Conservation (phyloP, 2,888 invertebrate species). For the Hyposoter dolosus region DNA sequence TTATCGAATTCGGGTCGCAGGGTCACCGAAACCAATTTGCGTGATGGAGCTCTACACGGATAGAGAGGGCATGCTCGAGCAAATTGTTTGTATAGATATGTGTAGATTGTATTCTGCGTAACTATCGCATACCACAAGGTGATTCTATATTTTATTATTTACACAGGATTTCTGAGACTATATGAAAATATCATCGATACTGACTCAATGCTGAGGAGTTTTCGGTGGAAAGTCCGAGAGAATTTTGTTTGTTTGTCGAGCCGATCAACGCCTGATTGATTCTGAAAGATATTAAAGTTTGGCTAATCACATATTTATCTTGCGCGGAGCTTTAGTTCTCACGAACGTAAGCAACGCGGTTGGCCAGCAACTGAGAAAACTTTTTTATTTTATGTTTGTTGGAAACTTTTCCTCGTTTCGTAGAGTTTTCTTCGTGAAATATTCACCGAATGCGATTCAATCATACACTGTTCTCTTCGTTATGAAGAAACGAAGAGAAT, state of each 20-base stretch:
- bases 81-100: not conserved
- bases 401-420: not conserved
- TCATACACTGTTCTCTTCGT: not conserved
- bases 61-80: not conserved
- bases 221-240: not conserved
- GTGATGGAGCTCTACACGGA: not conserved
- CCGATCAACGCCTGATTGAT: not conserved
- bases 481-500: not conserved
- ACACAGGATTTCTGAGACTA: not conserved
- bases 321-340: not conserved
- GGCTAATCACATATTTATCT: not conserved
- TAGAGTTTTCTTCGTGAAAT: not conserved
- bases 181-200: not conserved
- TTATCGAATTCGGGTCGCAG: slow-evolving; percentile 25
- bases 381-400: not conserved
- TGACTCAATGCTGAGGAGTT: not conserved
- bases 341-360: not conserved
- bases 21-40: slow-evolving; percentile 31
- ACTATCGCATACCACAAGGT: not conserved
- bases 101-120: not conserved
- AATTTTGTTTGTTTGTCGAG: not conserved
- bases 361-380: not conserved
- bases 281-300: not conserved
- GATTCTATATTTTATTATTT: not conserved
- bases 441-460: not conserved